Evolutionary conservation across 64 coral and sea anemone genomes (phyloP).

Genomic region (Astreopora myriophthalma): DNA sequence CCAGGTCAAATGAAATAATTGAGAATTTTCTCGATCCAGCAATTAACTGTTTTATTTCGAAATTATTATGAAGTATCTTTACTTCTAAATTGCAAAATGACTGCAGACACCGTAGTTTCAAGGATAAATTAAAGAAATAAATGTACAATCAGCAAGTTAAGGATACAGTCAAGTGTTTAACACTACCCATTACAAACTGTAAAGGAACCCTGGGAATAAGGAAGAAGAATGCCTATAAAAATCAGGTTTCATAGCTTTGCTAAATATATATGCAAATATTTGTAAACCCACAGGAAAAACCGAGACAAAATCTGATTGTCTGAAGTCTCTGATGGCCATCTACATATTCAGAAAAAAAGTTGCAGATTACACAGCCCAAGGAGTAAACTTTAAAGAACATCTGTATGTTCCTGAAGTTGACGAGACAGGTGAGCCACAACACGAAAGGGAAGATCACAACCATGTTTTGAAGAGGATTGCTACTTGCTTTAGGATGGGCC

Average conservation of each 20-base stretch:
- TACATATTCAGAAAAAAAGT: slow-evolving; percentile 56
- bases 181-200: background rate
- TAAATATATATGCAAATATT: background rate
- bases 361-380: background rate
- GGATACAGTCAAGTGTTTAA: background rate
- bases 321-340: slow-evolving; percentile 79
- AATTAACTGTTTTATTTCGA: background rate
- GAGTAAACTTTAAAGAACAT: slow-evolving; percentile 71
- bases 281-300: slow-evolving; percentile 15
- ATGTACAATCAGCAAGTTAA: background rate
- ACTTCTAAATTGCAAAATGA: no score
- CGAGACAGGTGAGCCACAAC: background rate
- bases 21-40: background rate
- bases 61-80: no score
- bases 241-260: background rate
- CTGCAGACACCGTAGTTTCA: background rate
- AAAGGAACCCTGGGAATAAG: background rate
- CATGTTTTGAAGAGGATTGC: slow-evolving; percentile 66
- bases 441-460: slow-evolving; percentile 78
- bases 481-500: slow-evolving; percentile 11
- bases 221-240: background rate
- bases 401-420: slow-evolving; percentile 66
- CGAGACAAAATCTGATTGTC: slow-evolving; percentile 60
- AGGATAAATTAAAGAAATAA: background rate
- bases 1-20: slow-evolving; percentile 32